Conservation (phyloP, 1,140 invertebrate species). For the Mycetomoellerius zeteki region DNA sequence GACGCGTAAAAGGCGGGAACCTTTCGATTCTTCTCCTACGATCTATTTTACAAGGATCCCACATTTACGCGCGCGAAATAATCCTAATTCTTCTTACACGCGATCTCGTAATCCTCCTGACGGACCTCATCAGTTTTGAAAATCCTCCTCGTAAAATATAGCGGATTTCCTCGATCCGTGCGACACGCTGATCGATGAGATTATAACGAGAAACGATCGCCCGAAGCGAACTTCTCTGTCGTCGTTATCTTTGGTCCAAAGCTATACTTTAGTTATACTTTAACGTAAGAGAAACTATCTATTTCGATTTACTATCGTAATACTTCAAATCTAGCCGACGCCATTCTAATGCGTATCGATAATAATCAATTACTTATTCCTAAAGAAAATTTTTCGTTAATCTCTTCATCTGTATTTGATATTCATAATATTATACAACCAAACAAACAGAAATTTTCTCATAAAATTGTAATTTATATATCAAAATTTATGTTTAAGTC, state of each 20-base stretch:
- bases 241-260: conserved; percentile 41
- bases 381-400: background rate
- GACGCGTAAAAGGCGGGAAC: background rate
- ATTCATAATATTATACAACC: background rate
- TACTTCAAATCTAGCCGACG: conserved; percentile 20
- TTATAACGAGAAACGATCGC: conserved; percentile 58
- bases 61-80: conserved; percentile 3
- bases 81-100: conserved; percentile 32
- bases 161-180: conserved; percentile 33
- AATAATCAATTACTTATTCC: conserved; percentile 24
- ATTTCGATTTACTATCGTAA: conserved; percentile 48
- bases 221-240: conserved; percentile 31
- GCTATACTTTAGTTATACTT: conserved; percentile 48
- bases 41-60: conserved; percentile 14
- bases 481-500: background rate
- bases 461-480: background rate
- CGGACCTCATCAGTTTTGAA: conserved; percentile 35
- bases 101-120: conserved; percentile 24
- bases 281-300: conserved; percentile 45
- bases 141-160: conserved; percentile 43
- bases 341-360: conserved; percentile 20
- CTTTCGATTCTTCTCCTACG: background rate
- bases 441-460: background rate
- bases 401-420: background rate
- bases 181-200: conserved; percentile 46